phyloP scores from a whole-genome alignment of 2,888 invertebrate species.

The Heterodera filipjevi region DNA sequence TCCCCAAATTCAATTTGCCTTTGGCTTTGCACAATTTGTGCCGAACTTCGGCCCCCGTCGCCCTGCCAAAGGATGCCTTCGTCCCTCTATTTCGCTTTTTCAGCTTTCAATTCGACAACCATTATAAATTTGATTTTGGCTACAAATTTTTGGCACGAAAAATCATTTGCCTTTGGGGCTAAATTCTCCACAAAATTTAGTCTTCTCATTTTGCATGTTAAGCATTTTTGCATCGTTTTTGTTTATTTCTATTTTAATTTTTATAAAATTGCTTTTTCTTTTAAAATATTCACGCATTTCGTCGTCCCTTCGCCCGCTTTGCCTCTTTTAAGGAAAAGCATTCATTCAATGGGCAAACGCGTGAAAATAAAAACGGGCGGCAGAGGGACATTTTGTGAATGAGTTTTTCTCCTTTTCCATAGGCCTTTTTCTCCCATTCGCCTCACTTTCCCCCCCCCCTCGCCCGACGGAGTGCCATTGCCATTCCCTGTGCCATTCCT shows the following conservation, averaged over 20 bases:
- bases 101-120: neutral
- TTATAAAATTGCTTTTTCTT: neutral
- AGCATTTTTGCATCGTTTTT: too few relatives aligned
- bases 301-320: neutral
- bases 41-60: neutral
- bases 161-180: neutral
- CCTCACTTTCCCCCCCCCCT: neutral
- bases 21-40: neutral
- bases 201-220: too few relatives aligned
- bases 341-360: neutral
- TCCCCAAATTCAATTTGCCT: conserved; percentile 16
- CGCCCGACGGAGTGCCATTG: neutral
- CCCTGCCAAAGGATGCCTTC: neutral
- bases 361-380: neutral
- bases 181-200: neutral
- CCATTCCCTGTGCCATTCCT: neutral
- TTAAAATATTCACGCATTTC: neutral
- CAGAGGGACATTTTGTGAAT: neutral
- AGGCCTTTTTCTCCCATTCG: neutral
- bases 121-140: conserved; percentile 6
- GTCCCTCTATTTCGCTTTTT: neutral
- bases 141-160: conserved; percentile 4
- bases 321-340: neutral
- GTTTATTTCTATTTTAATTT: neutral
- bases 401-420: neutral